Evolutionary conservation across 2,888 invertebrate genomes (phyloP), one percentile per base, ranked within the genome.

Genomic region (Ischnura elegans): DNA sequence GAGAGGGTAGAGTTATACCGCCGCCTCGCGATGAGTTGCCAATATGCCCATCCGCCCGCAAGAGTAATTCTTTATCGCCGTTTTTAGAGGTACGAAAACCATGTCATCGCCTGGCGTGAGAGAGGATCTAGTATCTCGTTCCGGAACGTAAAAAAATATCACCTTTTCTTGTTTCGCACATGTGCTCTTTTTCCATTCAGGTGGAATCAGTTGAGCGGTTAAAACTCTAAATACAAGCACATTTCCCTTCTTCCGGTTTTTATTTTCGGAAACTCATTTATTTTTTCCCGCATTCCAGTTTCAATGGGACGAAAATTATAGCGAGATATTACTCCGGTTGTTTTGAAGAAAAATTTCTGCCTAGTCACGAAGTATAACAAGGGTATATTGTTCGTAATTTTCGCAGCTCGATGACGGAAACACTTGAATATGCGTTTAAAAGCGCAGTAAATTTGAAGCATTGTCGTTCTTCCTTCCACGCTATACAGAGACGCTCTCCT

Each of bases 1-100:
- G n/a, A n/a, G n/a, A n/a, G n/a, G n/a, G n/a, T n/a, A n/a, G n/a
- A n/a, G n/a, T n/a, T n/a, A n/a, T n/a, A n/a, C 76, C 13, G 36
- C 36, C 36, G 76, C 76, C 66, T 29, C 10, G 76, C 36, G 76
- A 76, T 76, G 76, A 76, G 76, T 76, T 76, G 76, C 76, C 76
- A 76, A 76, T 76, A 76, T 36, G 8, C 36, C 76, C 25, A 51
- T 16, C 36, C 76, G 61, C 10, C 76, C 61, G 13, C 76, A n/a
- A 16, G 36, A 76, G 76, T 76, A 76, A 76, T 76, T 76, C 76
- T 16, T 76, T 76, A 76, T 76, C 10, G 76, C 36, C 76, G 76
- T 76, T 76, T 61, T 61, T 61, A 25, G 29, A 36, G 76, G 76
- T 8, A 36, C 76, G 25, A n/a, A 36, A 76, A 76, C 76, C 76